Base-by-base conservation (phyloP, 2,888 invertebrate genomes). In the Pseudococcus jackbeardsleyi region DNA sequence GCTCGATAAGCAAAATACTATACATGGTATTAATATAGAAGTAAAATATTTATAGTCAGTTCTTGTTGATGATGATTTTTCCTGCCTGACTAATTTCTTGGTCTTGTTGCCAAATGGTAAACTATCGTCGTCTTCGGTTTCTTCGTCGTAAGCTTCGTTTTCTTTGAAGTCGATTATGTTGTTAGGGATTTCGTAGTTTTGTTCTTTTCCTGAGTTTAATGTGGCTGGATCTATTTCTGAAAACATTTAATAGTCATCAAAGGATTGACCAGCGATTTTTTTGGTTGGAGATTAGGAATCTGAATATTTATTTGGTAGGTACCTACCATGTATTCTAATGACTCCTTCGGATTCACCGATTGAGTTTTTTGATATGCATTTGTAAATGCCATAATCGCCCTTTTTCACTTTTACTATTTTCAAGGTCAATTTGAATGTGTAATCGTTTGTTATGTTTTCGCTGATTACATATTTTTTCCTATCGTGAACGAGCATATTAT, bases 311-410 rank as follows among this genome's bases (percentile, higher is more conserved):
- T 15, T 50, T 15, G 50, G 39, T 48, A 9, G 2, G 19, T 26
- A 72, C 15, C 94, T 92, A 97, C 97, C 96, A 91, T 97, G 97
- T 90, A 97, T 93, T 90, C 96, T 94, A 91, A 97, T 97, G 91
- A 95, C 96, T 89, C 97, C 97, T 91, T 97, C 97, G 17, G 97
- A 96, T 90, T 96, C 96, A 0, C 97, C 97, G 91, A 97, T 96
- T 89, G 96, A 96, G 92, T 97, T 97, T 92, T 97, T 97, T 86
- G 97, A 97, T 91, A 96, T 96, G 92, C 97, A 97, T 91, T 96
- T 96, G 93, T 97, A 97, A 85, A 96, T 96, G 19, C 96, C 96
- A 90, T 96, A 94, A 91, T 96, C 96, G 89, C 94, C 94, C 90
- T 94, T 94, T 91, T 95, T 95, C 89, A 97, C 94, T 90, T 95